phyloP scores from a whole-genome alignment of 2,888 invertebrate genomes.

The Spicauda simplicius region DNA sequence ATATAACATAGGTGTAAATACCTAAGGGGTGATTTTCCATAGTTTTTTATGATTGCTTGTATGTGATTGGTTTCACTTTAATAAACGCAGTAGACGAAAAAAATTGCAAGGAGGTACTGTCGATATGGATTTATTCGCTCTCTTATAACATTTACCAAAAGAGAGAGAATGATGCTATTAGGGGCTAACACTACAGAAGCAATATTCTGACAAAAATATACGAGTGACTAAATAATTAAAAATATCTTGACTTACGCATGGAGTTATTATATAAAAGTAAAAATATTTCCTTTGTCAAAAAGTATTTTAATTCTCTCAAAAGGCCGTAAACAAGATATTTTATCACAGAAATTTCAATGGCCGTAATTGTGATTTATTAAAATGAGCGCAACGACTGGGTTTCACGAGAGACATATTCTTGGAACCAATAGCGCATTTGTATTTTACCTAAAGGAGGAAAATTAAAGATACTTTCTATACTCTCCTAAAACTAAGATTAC shows the following conservation, averaged over 20 bases:
- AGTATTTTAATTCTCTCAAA: slow-evolving; percentile 22
- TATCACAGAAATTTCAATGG: slow-evolving; percentile 30
- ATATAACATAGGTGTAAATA: no score
- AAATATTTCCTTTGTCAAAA: slow-evolving; percentile 28
- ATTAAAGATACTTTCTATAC: not conserved
- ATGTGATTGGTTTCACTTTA: no score
- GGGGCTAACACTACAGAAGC: no score
- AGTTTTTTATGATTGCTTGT: no score
- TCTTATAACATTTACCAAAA: no score
- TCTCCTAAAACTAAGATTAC: no score
- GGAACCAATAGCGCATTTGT: slow-evolving; percentile 1
- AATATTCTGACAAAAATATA: not conserved
- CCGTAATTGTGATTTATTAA: slow-evolving; percentile 30
- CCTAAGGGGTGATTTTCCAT: no score
- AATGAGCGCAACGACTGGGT: slow-evolving; percentile 12
- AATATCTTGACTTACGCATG: not conserved
- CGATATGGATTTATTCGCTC: no score
- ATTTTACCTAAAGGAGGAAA: not conserved
- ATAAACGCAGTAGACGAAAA: no score
- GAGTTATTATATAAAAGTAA: slow-evolving; percentile 4
- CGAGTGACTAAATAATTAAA: not conserved
- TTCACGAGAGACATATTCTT: slow-evolving; percentile 8
- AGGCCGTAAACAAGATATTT: slow-evolving; percentile 25
- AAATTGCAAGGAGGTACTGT: no score
- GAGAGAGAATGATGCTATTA: no score